Evolutionary conservation across 2,888 invertebrate species (phyloP), one percentile per base, ranked within the genome.

Genomic region (Synergus itoensis): DNA sequence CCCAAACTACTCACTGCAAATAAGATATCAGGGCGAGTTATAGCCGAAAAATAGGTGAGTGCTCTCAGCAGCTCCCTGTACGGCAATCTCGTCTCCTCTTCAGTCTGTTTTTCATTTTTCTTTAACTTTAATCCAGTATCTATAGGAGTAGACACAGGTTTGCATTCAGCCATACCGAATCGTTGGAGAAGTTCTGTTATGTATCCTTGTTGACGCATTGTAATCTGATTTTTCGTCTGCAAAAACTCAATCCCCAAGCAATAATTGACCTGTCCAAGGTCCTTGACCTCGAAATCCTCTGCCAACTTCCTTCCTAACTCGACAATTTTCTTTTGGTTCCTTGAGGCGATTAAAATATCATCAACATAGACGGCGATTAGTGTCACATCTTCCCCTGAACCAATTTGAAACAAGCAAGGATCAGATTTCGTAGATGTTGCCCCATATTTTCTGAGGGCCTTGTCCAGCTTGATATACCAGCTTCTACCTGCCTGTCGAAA

Each of bases 201-300:
- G 57, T 84, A 85, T 14, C 79, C 77, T 43, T 43, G 43, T 63
- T 82, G 83, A 16, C 75, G 60, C 43, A 83, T 76, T 1, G 53
- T 9, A 14, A 83, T 69, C 0, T 1, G 5, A 16, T 48, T 75
- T 7, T 77, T 9, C 2, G 8, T 45, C 75, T 77, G 67, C 16
- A 43, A n/a, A 43, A 84, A 75, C 14, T 83, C 80, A 0, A 83
- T 81, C 11, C 83, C 82, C 1, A 85, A 60, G 12, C 79, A 84
- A 62, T 80, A 77, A 3, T 48, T 63, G 4, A 45, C 63, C 9
- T 65, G 57, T 21, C 81, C 81, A 4, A 85, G 18, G 45, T 83
- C 80, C 62, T 80, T 82, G 62, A 82, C 43, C 1, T 82, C 80
- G 21, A 82, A 82, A 14, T 76, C 48, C 1, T 62, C 28, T 5